Evolutionary conservation across 1,140 invertebrate species (phyloP), one percentile per base, ranked within the genome.

Genomic region (Pteromalus puparum): DNA sequence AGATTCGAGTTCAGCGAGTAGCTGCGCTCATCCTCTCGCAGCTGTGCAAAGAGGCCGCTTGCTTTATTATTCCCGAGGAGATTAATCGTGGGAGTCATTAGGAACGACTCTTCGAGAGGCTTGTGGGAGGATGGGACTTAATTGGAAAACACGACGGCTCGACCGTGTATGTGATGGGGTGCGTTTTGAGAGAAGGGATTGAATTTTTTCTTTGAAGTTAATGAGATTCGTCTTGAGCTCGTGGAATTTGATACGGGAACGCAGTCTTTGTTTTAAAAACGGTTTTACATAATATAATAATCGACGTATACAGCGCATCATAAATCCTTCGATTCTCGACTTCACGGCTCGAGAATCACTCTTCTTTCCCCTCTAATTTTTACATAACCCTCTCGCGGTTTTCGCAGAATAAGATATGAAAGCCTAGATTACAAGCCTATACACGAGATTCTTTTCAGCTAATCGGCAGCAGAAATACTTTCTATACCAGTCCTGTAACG

Each of bases 81-180:
- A 78, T 78, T 83, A 48, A 70, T 70, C 82, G 78, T 67, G 75
- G 65, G 74, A 83, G 82, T 83, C 81, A 77, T 83, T 68, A 82
- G 53, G 30, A 13, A 26, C 80, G 30, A 73, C 24, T 73, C n/a
- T 38, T 2, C 5, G 18, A 21, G 21, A 61, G 21, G 53, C 18
- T 61, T 61, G 53, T 61, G 53, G 53, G 46, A 48, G 46, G 46
- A 48, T 15, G 46, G 46, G 46, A 48, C 46, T 48, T 48, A 48
- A 48, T 48, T 48, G 46, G 46, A 18, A 18, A 48, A 48, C 15
- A 12, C 1, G 38, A 42, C 38, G 38, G 38, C 9, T 42, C 7
- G 1, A 7, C 10, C 9, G 7, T 42, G 38, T 34, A 5, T 12
- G 9, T 42, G 38, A 9, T 42, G 38, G 38, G 46, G 46, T 4